phyloP scores from a whole-genome alignment of 2,888 invertebrate species.

The Podotricha telesiphe region DNA sequence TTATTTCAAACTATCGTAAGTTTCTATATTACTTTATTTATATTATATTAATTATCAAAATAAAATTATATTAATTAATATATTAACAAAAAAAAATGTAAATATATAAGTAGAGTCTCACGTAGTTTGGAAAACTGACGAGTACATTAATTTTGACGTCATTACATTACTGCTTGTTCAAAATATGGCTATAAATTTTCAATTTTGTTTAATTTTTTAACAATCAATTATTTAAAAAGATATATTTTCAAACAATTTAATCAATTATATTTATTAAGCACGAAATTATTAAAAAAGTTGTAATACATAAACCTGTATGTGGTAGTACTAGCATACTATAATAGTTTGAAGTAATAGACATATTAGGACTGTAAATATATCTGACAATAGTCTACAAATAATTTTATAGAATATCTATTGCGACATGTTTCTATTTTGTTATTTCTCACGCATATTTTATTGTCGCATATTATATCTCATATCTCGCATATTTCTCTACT shows the following conservation, averaged over 20 bases:
- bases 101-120: conserved; percentile 1
- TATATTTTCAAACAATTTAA: background rate
- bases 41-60: conserved; percentile 7
- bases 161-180: background rate
- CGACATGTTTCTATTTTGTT: too few relatives aligned
- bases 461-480: too few relatives aligned
- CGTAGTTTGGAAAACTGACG: background rate
- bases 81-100: background rate
- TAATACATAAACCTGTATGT: too few relatives aligned
- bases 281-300: too few relatives aligned
- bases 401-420: too few relatives aligned
- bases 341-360: too few relatives aligned
- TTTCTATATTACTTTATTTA: background rate
- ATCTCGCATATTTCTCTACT: too few relatives aligned
- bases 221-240: background rate
- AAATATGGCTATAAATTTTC: background rate
- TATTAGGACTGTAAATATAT: too few relatives aligned
- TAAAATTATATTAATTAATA: conserved; percentile 1
- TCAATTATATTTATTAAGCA: too few relatives aligned
- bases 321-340: too few relatives aligned
- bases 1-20: background rate
- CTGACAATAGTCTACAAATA: too few relatives aligned
- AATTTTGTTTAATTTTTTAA: background rate
- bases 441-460: too few relatives aligned
- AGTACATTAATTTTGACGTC: background rate